These are phyloP conservation scores for Dysmachus trigonus DNA, from an alignment of 2,888 invertebrate species.

Conservation along the genomic window DNA sequence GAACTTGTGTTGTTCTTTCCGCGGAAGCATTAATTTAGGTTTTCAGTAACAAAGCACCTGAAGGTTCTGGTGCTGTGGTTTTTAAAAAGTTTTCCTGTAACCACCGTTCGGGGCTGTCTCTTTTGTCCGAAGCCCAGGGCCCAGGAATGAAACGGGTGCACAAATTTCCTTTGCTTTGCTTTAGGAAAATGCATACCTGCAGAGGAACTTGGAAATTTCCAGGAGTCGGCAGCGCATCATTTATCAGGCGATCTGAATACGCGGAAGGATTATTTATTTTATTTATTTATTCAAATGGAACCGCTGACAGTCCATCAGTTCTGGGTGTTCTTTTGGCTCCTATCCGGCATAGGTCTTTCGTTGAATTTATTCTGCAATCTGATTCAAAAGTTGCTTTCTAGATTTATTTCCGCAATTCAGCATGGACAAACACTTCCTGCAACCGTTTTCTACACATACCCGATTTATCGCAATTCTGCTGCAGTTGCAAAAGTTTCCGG, in stretches of 20 bases:
- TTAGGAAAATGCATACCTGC: background rate
- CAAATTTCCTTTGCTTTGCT: background rate
- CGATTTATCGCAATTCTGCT: background rate
- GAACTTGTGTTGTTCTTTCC: background rate
- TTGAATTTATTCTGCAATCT: background rate
- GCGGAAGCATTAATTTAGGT: background rate
- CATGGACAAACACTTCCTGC: background rate
- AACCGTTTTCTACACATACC: background rate
- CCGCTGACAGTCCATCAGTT: background rate
- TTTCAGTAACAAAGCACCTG: background rate
- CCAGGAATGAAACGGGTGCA: background rate
- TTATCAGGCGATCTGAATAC: background rate
- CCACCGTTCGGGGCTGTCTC: background rate
- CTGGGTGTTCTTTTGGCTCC: background rate
- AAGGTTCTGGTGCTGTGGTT: background rate
- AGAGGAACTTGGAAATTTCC: background rate
- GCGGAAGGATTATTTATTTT: background rate
- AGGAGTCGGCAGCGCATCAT: background rate
- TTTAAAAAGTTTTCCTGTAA: background rate
- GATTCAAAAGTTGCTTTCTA: background rate
- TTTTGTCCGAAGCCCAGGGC: background rate
- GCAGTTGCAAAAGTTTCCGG: background rate
- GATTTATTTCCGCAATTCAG: background rate
- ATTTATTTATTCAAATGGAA: slow-evolving; percentile 16
- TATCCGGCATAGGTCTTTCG: background rate